Evolutionary conservation across 2,113 vertebrate genomes (phyloP).

Genomic region (Girardinichthys multiradiatus): DNA sequence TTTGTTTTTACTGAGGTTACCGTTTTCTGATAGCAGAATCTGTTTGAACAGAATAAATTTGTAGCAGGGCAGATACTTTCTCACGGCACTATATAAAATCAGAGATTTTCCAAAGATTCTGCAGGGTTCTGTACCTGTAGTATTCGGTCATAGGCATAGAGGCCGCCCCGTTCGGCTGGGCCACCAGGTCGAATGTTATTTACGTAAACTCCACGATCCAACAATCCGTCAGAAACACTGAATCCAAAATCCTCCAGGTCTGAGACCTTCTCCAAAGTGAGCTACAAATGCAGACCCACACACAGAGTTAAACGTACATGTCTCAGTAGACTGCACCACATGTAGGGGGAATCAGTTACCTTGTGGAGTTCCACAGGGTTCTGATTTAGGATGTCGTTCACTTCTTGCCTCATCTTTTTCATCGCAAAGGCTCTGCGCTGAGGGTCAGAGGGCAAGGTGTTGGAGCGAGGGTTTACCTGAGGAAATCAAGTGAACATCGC

Average conservation of each 20-base stretch:
- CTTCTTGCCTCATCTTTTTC: constrained; percentile 96
- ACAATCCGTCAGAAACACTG: constrained; percentile 93
- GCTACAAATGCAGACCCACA: constrained; percentile 69
- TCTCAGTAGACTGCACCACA: not conserved
- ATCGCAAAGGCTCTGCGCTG: constrained; percentile 91
- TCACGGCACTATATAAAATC: no score
- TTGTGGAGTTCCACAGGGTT: constrained; percentile 99
- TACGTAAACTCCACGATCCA: constrained; percentile 96
- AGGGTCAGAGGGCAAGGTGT: constrained; percentile 93
- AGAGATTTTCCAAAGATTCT: not conserved
- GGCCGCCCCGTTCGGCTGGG: constrained; percentile 88
- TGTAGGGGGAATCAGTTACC: constrained; percentile 69
- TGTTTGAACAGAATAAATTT: no score
- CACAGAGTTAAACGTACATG: not conserved
- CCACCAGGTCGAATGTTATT: constrained; percentile 92
- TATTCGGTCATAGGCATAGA: constrained; percentile 91
- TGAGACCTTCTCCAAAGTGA: constrained; percentile 91
- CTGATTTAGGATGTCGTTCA: constrained; percentile 94
- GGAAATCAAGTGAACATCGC: not conserved
- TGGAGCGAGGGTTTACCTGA: constrained; percentile 90
- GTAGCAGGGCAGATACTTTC: no score
- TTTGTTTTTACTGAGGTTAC: no score
- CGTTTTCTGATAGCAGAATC: no score
- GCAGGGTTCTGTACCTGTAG: constrained; percentile 85
- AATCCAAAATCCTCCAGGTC: constrained; percentile 97